Evolutionary conservation across 2,113 vertebrate genomes (phyloP), one percentile per base, ranked within the genome.

Genomic region (Gymnorhina tibicen): DNA sequence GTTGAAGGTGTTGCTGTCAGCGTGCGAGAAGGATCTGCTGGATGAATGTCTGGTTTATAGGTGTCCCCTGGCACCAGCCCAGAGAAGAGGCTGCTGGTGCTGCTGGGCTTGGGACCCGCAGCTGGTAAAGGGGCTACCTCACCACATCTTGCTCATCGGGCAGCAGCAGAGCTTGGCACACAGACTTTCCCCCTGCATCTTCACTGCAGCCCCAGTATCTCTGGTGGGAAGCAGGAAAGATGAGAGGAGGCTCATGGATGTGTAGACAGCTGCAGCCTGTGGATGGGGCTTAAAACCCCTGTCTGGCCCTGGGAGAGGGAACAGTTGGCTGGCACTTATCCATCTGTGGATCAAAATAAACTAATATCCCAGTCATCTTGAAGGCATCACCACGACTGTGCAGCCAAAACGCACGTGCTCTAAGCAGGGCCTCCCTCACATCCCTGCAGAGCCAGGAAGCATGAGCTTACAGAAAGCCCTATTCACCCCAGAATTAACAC

Each of bases 381-480:
- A 59, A 59, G 59, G 33, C 50, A 56, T 44, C 39, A 39, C 47
- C 5, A 4, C 4, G 19, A 49, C 52, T 42, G 8, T 30, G 21
- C 17, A 53, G 62, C 53, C 62, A 64, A 41, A 49, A 26, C 41
- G 8, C 11, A n/a, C 24, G 58, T 41, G 67, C 20, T 79, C 50
- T 39, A 33, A 69, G 46, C 33, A 59, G 55, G 35, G 46, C 1
- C 1, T 66, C 42, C 21, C 33, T 79, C 1, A 0, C 22, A 64
- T 28, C 46, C 16, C 19, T 75, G 63, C 79, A 81, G 60, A 70
- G 14, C 39, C 27, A 44, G 76, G n/a, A 88, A 49, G 63, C 17
- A 53, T 3, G 18, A 77, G 27, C 16, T 23, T 50, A 46, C n/a
- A 80, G 53, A 60, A 91, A 85, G 11, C 23, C 3, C 30, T 79